Evolutionary conservation across 2,797 vertebrate species (phyloP).

Genomic region (Scolopax rusticola): DNA sequence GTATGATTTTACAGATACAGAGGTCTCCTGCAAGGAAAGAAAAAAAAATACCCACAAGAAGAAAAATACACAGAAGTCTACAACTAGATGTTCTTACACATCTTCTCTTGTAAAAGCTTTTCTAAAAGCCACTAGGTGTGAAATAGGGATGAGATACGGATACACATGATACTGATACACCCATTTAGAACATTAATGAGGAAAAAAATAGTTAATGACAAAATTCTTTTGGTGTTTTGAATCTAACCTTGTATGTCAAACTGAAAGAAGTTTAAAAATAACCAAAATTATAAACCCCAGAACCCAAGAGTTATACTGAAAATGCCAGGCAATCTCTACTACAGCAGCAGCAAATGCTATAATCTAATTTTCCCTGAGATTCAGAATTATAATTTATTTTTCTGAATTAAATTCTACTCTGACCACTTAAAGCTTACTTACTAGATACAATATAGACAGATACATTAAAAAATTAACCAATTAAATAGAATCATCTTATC

Average conservation of each 20-base stretch:
- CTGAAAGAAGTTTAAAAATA: not conserved
- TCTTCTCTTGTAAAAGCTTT: not conserved
- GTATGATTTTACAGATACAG: not conserved
- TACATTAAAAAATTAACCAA: not conserved
- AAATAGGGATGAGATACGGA: not conserved
- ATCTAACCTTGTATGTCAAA: not conserved
- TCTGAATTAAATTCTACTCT: not conserved
- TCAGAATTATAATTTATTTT: not conserved
- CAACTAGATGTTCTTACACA: not conserved
- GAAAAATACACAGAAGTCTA: not conserved
- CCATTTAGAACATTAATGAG: not conserved
- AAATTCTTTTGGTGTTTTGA: not conserved
- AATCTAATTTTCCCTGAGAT: not conserved
- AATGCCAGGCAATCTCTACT: not conserved
- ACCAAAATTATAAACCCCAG: not conserved
- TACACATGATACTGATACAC: not conserved
- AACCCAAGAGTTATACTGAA: not conserved
- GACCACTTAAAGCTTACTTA: not conserved
- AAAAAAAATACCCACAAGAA: too few relatives aligned
- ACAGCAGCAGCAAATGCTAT: not conserved
- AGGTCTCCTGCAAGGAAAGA: not conserved
- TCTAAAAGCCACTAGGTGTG: not conserved
- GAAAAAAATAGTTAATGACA: not conserved
- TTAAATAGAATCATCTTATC: not conserved
- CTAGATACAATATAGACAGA: not conserved